phyloP scores from a whole-genome alignment of 2,888 invertebrate species.

The Parnassius glacialis region DNA sequence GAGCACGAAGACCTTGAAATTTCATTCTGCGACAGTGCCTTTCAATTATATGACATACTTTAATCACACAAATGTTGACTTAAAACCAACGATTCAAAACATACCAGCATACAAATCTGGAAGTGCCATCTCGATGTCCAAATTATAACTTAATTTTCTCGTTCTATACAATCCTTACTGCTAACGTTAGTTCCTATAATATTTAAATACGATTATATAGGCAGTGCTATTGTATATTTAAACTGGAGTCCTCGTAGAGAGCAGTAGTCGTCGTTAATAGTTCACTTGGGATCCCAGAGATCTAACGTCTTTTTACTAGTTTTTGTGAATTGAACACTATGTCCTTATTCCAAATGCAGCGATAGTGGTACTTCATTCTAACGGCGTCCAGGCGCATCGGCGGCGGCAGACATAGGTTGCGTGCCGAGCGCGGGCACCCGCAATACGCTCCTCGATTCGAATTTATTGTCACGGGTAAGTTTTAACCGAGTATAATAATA shows the following conservation, averaged over 20 bases:
- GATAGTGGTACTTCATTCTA: slow-evolving; percentile 88
- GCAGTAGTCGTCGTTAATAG: slow-evolving; percentile 68
- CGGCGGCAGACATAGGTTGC: slow-evolving; percentile 75
- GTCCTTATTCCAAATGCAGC: slow-evolving; percentile 95
- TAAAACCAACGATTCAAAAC: slow-evolving; percentile 40
- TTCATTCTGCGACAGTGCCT: slow-evolving; percentile 48
- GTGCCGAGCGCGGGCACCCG: slow-evolving; percentile 73
- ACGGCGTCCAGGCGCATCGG: slow-evolving; percentile 72
- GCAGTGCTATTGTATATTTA: slow-evolving; percentile 62
- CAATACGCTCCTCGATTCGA: slow-evolving; percentile 59
- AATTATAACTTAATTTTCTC: slow-evolving; percentile 46
- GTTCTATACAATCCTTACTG: slow-evolving; percentile 60
- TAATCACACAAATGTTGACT: slow-evolving; percentile 47
- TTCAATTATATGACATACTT: slow-evolving; percentile 41
- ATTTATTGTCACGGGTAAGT: slow-evolving; percentile 75
- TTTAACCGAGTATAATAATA: slow-evolving; percentile 29
- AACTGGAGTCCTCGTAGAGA: slow-evolving; percentile 64
- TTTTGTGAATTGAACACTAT: slow-evolving; percentile 96
- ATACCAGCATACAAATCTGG: slow-evolving; percentile 74
- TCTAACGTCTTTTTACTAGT: slow-evolving; percentile 95
- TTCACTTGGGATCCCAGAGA: slow-evolving; percentile 45
- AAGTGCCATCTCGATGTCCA: slow-evolving; percentile 68
- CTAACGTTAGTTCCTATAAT: slow-evolving; percentile 61
- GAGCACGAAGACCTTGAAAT: slow-evolving; percentile 61
- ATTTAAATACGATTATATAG: slow-evolving; percentile 64